Evolutionary conservation across 2,888 invertebrate genomes (phyloP).

Genomic region (Chrysolina oricalcia): DNA sequence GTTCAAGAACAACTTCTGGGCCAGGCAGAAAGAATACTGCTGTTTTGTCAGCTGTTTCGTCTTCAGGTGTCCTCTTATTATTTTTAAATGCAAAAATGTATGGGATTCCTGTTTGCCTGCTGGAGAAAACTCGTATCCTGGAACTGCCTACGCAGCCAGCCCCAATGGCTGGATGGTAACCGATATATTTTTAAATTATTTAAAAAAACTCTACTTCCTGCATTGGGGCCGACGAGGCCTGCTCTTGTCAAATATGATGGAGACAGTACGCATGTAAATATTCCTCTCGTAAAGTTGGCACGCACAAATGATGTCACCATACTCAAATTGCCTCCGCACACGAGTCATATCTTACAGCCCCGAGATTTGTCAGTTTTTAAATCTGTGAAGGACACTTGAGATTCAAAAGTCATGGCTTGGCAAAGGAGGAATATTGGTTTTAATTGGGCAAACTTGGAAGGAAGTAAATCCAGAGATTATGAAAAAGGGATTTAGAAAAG

Average conservation of each 20-base stretch:
- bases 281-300: constrained; percentile 36
- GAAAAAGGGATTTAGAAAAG: constrained; percentile 39
- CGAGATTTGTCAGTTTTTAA: constrained; percentile 51
- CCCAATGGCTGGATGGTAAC: constrained; percentile 61
- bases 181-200: constrained; percentile 63
- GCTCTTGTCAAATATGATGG: constrained; percentile 63
- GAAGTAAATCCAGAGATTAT: constrained; percentile 28
- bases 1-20: constrained; percentile 36
- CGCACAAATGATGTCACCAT: constrained; percentile 27
- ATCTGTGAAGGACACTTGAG: constrained; percentile 25
- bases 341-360: constrained; percentile 60
- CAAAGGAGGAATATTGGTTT: constrained; percentile 28
- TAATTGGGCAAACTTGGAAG: constrained; percentile 25
- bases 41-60: constrained; percentile 28
- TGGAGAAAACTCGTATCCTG: constrained; percentile 25
- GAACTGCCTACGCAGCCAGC: constrained; percentile 38
- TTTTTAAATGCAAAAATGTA: constrained; percentile 38
- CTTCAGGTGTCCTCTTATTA: constrained; percentile 29
- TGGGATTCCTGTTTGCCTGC: constrained; percentile 31
- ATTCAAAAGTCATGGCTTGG: constrained; percentile 29
- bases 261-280: constrained; percentile 58
- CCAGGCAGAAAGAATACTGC: constrained; percentile 34
- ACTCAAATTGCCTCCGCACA: constrained; percentile 62
- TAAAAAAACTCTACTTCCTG: constrained; percentile 59
- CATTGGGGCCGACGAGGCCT: constrained; percentile 59